phyloP scores from a whole-genome alignment of 1,140 invertebrate species.

The Atta texana region DNA sequence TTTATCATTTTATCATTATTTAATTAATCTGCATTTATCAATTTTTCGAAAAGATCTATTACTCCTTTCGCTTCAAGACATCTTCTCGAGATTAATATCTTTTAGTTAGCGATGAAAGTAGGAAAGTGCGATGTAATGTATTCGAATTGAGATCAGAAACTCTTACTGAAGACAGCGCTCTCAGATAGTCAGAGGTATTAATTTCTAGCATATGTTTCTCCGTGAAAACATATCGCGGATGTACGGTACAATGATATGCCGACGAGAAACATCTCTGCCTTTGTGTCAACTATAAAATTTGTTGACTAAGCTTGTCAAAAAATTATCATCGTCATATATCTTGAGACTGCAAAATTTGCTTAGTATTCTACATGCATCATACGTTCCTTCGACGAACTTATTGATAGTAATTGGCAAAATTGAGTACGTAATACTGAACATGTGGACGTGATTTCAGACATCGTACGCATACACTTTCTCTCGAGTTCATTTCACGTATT shows the following conservation, averaged over 20 bases:
- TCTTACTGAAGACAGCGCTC: slow-evolving; percentile 37
- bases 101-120: slow-evolving; percentile 45
- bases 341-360: not conserved
- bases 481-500: slow-evolving; percentile 8
- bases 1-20: too few species aligned
- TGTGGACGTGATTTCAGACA: not conserved
- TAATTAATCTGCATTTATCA: not conserved
- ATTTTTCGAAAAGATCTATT: not conserved
- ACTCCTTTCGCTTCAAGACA: not conserved
- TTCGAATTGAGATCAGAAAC: slow-evolving; percentile 52
- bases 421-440: not conserved
- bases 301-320: not conserved
- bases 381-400: not conserved
- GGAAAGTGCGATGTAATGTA: slow-evolving; percentile 52
- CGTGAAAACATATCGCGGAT: not conserved
- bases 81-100: slow-evolving; percentile 36
- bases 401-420: not conserved
- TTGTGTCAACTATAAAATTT: not conserved
- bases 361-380: too few species aligned
- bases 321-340: not conserved
- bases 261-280: not conserved
- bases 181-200: slow-evolving; percentile 22
- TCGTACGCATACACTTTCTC: slow-evolving; percentile 24
- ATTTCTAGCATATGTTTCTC: slow-evolving; percentile 48
- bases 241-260: not conserved